A percentile compares a stretch with the other conserved stretches of the same genome.
Evolutionary conservation across 2,113 vertebrate species (phyloP).

Genomic region (Hippotragus niger): DNA sequence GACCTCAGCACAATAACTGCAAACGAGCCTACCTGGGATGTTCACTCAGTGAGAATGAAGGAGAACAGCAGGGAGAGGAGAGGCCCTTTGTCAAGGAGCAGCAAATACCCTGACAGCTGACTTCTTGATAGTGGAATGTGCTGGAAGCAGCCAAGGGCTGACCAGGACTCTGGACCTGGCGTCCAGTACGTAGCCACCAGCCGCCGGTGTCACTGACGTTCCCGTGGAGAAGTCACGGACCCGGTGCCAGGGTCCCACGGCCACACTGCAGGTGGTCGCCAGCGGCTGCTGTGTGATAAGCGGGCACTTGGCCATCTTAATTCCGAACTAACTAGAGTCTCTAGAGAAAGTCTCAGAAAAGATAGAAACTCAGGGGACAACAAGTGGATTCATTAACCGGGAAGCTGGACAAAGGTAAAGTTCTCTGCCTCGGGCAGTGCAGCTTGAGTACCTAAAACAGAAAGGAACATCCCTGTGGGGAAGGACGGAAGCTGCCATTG

Average conservation of each 20-base stretch:
- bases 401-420: not conserved
- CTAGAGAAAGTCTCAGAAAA: not conserved
- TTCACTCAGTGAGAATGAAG: not conserved
- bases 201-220: accelerated
- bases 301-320: accelerated
- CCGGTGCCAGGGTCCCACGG: not conserved
- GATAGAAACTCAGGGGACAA: not conserved
- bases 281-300: accelerated
- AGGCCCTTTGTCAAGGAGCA: too few species aligned
- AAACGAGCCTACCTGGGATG: too few species aligned
- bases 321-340: not conserved
- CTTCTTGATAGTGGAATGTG: not conserved
- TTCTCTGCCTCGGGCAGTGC: accelerated
- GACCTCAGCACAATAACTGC: not conserved
- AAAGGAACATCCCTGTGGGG: not conserved
- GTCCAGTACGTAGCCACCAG: not conserved
- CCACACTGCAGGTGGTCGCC: accelerated
- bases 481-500: not conserved
- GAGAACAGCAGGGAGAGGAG: not conserved
- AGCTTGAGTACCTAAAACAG: not conserved
- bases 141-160: too few species aligned
- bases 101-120: accelerated
- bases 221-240: not conserved
- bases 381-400: not conserved
- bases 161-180: not conserved